phyloP scores from a whole-genome alignment of 2,113 vertebrate genomes.

The Agelaius phoeniceus region DNA sequence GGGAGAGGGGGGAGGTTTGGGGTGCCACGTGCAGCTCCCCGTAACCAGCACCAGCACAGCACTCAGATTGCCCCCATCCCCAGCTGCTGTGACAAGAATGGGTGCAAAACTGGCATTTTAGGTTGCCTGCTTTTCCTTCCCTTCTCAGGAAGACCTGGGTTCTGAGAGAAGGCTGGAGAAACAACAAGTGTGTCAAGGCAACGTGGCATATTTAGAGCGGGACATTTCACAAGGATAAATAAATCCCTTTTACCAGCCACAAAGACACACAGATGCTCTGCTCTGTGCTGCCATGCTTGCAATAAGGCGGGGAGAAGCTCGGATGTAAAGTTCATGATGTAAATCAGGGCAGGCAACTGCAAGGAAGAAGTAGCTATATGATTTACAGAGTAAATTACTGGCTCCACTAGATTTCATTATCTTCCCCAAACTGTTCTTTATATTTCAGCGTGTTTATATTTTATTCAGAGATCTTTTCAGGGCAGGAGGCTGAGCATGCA shows the following conservation, averaged over 20 bases:
- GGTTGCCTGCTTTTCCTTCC: neutral
- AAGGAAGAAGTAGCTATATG: slow-evolving; percentile 23
- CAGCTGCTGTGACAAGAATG: neutral
- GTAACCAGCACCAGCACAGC: fast-evolving
- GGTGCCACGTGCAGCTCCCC: fast-evolving
- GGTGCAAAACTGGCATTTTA: neutral
- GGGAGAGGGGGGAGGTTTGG: neutral
- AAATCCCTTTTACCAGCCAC: neutral
- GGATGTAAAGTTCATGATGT: slow-evolving; percentile 25
- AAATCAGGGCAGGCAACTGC: slow-evolving; percentile 47
- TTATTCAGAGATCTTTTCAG: slow-evolving; percentile 33
- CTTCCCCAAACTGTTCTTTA: slow-evolving; percentile 44
- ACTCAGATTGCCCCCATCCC: fast-evolving
- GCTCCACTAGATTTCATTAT: slow-evolving; percentile 62
- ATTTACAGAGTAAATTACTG: slow-evolving; percentile 61
- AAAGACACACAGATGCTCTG: neutral
- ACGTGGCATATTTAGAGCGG: neutral
- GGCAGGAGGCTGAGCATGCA: neutral
- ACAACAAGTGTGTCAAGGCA: neutral
- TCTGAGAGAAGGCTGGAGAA: neutral
- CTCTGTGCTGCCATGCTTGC: neutral
- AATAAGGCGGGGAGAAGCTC: neutral
- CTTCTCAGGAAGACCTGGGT: neutral
- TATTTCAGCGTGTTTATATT: slow-evolving; percentile 42
- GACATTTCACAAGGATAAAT: neutral